Evolutionary conservation across 2,113 vertebrate genomes (phyloP), one percentile per base, ranked within the genome.

Genomic region (Trichomycterus rosablanca): DNA sequence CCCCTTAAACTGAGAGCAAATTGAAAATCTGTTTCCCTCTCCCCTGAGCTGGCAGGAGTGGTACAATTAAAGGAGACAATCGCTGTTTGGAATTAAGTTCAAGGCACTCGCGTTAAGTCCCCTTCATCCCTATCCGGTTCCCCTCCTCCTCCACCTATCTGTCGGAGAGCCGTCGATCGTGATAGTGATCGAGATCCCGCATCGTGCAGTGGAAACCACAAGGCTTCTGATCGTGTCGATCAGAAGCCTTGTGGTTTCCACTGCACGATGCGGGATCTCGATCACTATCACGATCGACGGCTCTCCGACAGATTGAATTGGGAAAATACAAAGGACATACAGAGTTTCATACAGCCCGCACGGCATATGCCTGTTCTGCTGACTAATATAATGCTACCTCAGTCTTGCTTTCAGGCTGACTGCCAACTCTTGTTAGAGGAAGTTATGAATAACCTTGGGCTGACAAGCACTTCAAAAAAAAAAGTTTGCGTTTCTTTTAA

Each of bases 41-140:
- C 54, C 69, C 69, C 19, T 50, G 75, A 76, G 46, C 20, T 72
- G 65, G 34, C 81, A 77, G 59, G 51, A 67, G 14, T 49, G 78
- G 74, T 46, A 68, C 70, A 81, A 88, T 87, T 89, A 86, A 79
- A 83, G 69, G 75, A 86, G 80, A 86, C 68, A 80, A 66, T 80
- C 70, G 52, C 75, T 73, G 69, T 66, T 81, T 78, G 78, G 59
- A 69, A 68, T 81, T 74, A 70, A 68, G 77, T 73, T 78, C 57
- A 75, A 78, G 67, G 67, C 55, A 59, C 40, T 19, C 14, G 7
- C 10, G 19, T 28, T 64, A 61, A 59, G 40, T 37, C 55, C 35
- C 52, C 52, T 57, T 46, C 35, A 40, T 57, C 39, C 18, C 28
- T 54, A 46, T 35, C 28, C 14, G 37, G 53, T 63, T 59, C 54